A percentile compares a stretch with the other conserved stretches of the same genome.
These are phyloP conservation scores for Venturia canescens DNA, from an alignment of 1,140 invertebrate species.

Conservation along the genomic window DNA sequence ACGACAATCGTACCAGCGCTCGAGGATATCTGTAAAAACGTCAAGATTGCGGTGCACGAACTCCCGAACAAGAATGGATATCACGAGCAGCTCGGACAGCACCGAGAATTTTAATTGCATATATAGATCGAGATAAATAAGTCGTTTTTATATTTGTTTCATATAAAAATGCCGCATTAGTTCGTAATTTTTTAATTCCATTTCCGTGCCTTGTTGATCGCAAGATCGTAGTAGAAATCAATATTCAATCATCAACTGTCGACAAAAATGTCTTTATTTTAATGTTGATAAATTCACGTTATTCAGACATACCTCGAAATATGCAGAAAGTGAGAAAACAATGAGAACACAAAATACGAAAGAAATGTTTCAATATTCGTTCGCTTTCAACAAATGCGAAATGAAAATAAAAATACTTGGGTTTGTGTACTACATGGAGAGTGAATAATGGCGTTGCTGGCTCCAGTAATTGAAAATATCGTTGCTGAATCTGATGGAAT, in stretches of 20 bases:
- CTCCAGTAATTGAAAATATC: constrained; percentile 20
- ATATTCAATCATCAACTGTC: no score
- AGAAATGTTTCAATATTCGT: neutral
- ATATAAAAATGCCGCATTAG: neutral
- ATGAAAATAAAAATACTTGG: neutral
- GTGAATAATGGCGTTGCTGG: neutral
- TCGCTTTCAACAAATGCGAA: neutral
- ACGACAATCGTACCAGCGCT: neutral
- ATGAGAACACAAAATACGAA: neutral
- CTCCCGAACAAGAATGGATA: constrained; percentile 16
- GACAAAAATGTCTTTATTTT: no score
- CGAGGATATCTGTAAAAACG: constrained; percentile 18
- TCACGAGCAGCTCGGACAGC: constrained; percentile 8
- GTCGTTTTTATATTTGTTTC: neutral
- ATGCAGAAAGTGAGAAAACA: neutral
- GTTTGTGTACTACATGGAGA: neutral
- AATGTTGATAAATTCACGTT: no score
- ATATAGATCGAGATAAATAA: neutral
- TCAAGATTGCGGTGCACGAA: constrained; percentile 25
- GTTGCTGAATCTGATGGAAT: constrained; percentile 18
- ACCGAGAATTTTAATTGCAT: constrained; percentile 6
- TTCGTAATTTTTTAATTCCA: neutral
- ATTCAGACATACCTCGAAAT: no score
- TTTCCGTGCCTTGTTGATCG: no score
- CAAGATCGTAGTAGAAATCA: no score